Conservation (phyloP, 1,140 invertebrate species). For the Tetramorium simillimum region DNA sequence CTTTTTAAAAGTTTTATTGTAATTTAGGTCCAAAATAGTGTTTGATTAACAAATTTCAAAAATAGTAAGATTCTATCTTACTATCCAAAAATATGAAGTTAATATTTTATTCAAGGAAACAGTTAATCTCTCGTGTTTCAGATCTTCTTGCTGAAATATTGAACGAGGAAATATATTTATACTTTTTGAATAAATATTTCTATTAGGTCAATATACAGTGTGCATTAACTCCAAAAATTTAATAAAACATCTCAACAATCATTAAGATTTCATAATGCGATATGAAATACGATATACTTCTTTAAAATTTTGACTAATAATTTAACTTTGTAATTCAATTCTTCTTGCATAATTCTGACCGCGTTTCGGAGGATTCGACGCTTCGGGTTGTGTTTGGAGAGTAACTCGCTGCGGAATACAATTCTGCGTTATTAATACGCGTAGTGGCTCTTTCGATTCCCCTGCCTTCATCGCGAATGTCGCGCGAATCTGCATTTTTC, state of each 20-base stretch:
- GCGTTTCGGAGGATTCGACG: background rate
- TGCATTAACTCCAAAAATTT: background rate
- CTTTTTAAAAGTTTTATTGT: background rate
- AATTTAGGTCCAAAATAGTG: background rate
- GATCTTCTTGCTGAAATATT: background rate
- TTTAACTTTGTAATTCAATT: constrained; percentile 25
- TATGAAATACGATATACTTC: background rate
- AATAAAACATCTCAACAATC: too few species aligned
- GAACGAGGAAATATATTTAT: constrained; percentile 5
- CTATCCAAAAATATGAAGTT: too few species aligned
- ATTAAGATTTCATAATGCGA: background rate
- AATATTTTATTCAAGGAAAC: background rate
- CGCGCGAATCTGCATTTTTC: constrained; percentile 45
- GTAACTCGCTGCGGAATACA: background rate
- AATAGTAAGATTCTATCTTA: background rate
- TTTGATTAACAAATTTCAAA: background rate
- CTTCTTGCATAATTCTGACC: constrained; percentile 23
- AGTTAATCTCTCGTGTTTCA: background rate
- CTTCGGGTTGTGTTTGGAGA: background rate
- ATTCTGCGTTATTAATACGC: constrained; percentile 6
- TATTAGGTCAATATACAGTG: background rate
- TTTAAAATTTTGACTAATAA: background rate
- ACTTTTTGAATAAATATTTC: background rate
- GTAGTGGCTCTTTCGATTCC: background rate
- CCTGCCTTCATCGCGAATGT: background rate